These are phyloP conservation scores for Mesitornis unicolor DNA, from an alignment of 2,113 vertebrate genomes.

Conservation along the genomic window DNA sequence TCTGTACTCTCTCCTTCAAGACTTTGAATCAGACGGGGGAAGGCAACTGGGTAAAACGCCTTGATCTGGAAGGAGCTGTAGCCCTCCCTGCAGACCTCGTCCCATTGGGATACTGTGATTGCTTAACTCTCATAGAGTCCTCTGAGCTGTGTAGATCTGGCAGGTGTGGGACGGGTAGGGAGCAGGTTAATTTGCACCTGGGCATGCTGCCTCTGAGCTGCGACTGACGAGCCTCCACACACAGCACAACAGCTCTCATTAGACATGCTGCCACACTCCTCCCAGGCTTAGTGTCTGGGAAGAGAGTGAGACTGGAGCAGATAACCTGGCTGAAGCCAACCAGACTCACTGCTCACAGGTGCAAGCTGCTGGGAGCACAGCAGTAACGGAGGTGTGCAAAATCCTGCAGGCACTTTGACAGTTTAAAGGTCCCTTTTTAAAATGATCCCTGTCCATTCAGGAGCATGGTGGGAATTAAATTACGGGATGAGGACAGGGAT, in stretches of 20 bases:
- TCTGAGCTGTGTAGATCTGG: neutral
- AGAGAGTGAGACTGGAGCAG: neutral
- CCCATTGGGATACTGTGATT: neutral
- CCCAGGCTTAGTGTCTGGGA: neutral
- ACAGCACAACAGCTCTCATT: neutral
- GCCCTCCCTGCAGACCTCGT: neutral
- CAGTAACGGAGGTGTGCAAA: neutral
- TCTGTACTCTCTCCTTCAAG: neutral
- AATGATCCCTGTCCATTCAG: neutral
- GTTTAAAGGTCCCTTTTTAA: neutral
- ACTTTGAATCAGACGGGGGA: neutral
- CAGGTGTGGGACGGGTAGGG: neutral
- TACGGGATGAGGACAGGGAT: neutral
- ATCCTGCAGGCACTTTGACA: neutral
- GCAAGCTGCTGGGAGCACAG: neutral
- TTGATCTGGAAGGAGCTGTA: neutral
- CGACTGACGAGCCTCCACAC: neutral
- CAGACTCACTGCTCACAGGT: neutral
- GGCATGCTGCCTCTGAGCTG: neutral
- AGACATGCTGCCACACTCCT: neutral
- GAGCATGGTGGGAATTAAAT: neutral
- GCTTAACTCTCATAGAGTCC: neutral
- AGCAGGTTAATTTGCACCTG: constrained; percentile 15
- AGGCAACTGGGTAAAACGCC: neutral
- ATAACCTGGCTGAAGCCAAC: neutral